Conservation (phyloP, 2,797 vertebrate species). For the Acanthurus lineatus region DNA sequence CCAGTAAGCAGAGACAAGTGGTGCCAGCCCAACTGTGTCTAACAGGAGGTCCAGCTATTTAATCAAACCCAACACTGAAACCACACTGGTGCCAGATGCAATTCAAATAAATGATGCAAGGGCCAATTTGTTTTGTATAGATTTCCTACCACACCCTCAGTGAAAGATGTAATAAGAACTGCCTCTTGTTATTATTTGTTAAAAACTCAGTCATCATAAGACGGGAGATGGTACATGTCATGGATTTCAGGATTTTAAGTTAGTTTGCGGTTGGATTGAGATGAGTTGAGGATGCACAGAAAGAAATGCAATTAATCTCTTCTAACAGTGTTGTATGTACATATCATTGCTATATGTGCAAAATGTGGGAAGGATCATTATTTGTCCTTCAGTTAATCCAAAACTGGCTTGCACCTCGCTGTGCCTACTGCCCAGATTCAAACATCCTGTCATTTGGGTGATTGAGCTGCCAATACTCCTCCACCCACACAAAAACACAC, state of each 20-base stretch:
- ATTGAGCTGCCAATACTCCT: constrained; percentile 53
- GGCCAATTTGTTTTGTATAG: constrained; percentile 82
- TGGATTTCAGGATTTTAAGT: constrained; percentile 11
- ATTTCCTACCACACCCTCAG: constrained; percentile 66
- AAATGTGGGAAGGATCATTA: constrained; percentile 31
- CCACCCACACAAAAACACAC: constrained; percentile 7
- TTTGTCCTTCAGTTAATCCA: constrained; percentile 61
- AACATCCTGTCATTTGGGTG: constrained; percentile 52
- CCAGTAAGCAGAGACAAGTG: constrained; percentile 82
- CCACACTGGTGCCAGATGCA: constrained; percentile 86
- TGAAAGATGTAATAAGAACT: constrained; percentile 64
- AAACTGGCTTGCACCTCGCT: constrained; percentile 41
- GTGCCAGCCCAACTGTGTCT: constrained; percentile 87
- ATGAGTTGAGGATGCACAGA: constrained; percentile 6
- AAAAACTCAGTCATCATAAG: constrained; percentile 27
- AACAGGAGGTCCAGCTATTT: constrained; percentile 87
- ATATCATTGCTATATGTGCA: constrained; percentile 14
- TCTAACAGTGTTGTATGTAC: constrained; percentile 19
- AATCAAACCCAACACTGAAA: constrained; percentile 86
- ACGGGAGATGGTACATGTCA: constrained; percentile 18
- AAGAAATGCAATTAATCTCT: constrained; percentile 21
- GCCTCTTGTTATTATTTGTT: constrained; percentile 49
- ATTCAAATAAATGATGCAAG: constrained; percentile 82
- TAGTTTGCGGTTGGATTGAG: background rate
- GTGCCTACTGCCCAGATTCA: constrained; percentile 33